phyloP scores from a whole-genome alignment of 2,113 vertebrate species.

The Scalopus aquaticus region DNA sequence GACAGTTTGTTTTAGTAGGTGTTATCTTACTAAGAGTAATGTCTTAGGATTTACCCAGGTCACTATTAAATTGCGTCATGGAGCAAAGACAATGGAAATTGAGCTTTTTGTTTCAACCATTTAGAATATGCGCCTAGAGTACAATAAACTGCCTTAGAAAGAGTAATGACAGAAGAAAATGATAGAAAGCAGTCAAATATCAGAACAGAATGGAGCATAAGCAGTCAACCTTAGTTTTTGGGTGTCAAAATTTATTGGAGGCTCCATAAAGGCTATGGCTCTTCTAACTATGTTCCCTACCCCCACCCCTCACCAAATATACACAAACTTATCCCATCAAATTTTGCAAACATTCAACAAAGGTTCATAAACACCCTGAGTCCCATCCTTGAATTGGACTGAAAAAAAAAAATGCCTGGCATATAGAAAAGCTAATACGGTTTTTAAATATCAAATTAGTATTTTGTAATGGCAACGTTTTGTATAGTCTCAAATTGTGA shows the following conservation, averaged over 20 bases:
- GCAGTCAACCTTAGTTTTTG: not conserved
- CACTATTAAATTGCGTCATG: slow-evolving; percentile 46
- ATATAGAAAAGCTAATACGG: not conserved
- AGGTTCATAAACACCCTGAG: not conserved
- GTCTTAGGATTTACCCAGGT: slow-evolving; percentile 32
- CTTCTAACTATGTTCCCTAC: not conserved
- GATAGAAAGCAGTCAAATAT: not conserved
- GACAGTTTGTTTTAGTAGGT: slow-evolving; percentile 28
- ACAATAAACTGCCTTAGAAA: not conserved
- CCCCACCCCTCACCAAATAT: not conserved
- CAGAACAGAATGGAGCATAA: not conserved
- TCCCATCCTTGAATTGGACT: not conserved
- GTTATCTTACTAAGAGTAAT: slow-evolving; percentile 25
- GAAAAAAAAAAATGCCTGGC: not conserved
- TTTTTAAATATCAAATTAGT: not conserved
- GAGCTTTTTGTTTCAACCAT: not conserved
- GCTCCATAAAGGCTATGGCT: not conserved
- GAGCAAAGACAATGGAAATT: not conserved
- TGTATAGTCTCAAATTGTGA: not conserved
- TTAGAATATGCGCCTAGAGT: not conserved
- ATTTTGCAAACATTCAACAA: not conserved
- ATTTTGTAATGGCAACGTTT: not conserved
- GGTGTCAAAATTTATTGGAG: not conserved
- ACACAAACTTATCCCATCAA: not conserved
- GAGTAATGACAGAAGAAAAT: not conserved